Evolutionary conservation across 30 jellyfish, hydroid and myxozoan genomes (phyloP), one percentile per base, ranked within the genome.

Genomic region (Hydractinia symbiolongicarpus): DNA sequence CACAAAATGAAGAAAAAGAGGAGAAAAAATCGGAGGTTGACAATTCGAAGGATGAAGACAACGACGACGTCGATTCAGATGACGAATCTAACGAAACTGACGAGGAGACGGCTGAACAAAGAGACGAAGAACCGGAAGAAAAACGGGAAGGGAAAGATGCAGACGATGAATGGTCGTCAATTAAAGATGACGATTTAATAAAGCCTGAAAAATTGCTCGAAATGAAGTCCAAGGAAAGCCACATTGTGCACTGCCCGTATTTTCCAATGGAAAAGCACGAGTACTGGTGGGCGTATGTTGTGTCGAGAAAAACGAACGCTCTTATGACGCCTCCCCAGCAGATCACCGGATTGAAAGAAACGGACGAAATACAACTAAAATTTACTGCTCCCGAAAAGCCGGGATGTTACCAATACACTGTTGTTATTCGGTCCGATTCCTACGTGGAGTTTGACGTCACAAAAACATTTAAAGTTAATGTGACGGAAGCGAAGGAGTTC

Each of bases 191-290:
- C 53, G 98, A 93, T 70, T 75, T 93, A 53, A 95, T 88, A 73
- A 83, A 89, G 64, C 96, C 98, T 53, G 98, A 93, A 54, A 91
- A 93, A 15, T 85, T 93, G 9, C 78, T 93, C 54, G 98, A 86
- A 50, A 89, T 88, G 11, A 87, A 83, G 21, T 84, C 95, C 8
- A 93, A 93, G 78, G 98, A 93, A 67, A 93, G 96, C 75, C 96
- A 93, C 81, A 89, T 93, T 20, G 98, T 87, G 20, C 98, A 93
- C 78, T 72, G 93, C 11, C 98, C 98, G 4, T 84, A 87, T 55
- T 92, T 78, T 58, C 98, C 98, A 55, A 20, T 86, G 98, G 98
- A 93, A 64, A 93, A 93, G 57, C 95, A 87, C 78, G 98, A 93
- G 53, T 84, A 93, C 54, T 93, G 98, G 98, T 93, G 98, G 98